Base-by-base conservation (phyloP, 2,113 vertebrate genomes). In the Corydoras maculifer region DNA sequence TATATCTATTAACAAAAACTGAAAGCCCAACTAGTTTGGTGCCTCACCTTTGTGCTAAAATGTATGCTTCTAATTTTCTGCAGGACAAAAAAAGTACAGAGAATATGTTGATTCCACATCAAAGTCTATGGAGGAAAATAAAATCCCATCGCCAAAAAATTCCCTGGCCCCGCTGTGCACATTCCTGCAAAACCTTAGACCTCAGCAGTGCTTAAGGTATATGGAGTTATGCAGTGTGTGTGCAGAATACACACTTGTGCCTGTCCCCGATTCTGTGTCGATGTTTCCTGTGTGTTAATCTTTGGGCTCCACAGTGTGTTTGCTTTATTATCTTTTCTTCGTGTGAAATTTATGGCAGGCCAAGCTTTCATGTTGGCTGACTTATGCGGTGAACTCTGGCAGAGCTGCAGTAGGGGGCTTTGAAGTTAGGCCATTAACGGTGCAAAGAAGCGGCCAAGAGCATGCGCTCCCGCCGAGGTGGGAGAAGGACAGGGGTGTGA, bases 281-380 rank as follows among this genome's bases (percentile, higher is more conserved):
- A 73, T 74, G 62, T 77, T 72, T 62, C 68, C 2, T 63, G 61
- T 72, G 69, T 79, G 74, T 79, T 75, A 77, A 77, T 68, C 59
- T 49, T 75, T 58, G 76, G 81, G 76, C 72, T 62, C 70, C 80
- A 73, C 54, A 65, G 62, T 59, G 57, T 82, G 73, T 85, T 82
- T 83, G 77, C 80, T 79, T 80, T 63, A 72, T 51, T 75, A 77
- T 75, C 13, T 82, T 75, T 25, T 25, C 18, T 25, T 25, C 18
- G 18, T 50, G 66, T 74, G 67, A 82, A 79, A 79, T 79, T 65
- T 84, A 85, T 68, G 73, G 78, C 68, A 49, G 29, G 59, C 67
- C 30, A 58, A 62, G 67, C 84, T 86, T 86, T 86, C 77, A 86
- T 86, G 83, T 84, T 77, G 75, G 60, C 74, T 85, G 86, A 85